Base-by-base conservation (phyloP, 2,113 vertebrate species). In the Trochalopteron elliotii region DNA sequence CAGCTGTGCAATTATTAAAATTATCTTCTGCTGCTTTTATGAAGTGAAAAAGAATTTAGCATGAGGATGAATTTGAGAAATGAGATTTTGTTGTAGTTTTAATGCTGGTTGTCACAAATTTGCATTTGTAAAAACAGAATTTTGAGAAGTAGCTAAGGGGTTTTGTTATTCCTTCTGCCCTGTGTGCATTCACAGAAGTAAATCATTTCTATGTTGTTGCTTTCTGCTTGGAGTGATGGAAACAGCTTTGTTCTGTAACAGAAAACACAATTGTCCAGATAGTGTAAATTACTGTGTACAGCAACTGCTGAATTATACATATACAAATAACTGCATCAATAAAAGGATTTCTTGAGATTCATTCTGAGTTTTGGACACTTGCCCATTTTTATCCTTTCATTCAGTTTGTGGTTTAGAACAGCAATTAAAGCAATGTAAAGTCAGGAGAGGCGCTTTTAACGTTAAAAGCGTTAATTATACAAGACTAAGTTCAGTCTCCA, bases 301-400 rank as follows among this genome's bases (percentile, higher is more conserved):
- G 82, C 89, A 86, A 67, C 63, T 55, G 45, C 88, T 96, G 82
- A 96, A 96, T 97, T 94, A 90, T 60, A 83, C 90, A 82, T 96
- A 63, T 6, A 55, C 82, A 85, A 88, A 86, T 88, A 95, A 90
- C 61, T 71, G 65, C 71, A 65, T 86, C 35, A 5, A 60, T 96
- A 90, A 90, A 95, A 82, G 65, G 42, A 64, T 70, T 96, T 83
- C 65, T 87, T 92, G 65, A 42, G 49, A 70, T 61, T 67, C 75
- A 17, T 84, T 87, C 39, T 39, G 49, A 71, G 44, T 27, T 85
- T 94, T 88, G 89, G 91, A 68, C 47, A 22, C 31, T 45, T 45
- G 93, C 86, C 93, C 67, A 18, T 79, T 95, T 95, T 77, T 78
- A 55, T 87, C 52, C 67, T 87, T 70, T 69, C 67, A 31, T 91